These are phyloP conservation scores for Marcusenius ussheri DNA, from an alignment of 2,113 vertebrate species.

Conservation along the genomic window DNA sequence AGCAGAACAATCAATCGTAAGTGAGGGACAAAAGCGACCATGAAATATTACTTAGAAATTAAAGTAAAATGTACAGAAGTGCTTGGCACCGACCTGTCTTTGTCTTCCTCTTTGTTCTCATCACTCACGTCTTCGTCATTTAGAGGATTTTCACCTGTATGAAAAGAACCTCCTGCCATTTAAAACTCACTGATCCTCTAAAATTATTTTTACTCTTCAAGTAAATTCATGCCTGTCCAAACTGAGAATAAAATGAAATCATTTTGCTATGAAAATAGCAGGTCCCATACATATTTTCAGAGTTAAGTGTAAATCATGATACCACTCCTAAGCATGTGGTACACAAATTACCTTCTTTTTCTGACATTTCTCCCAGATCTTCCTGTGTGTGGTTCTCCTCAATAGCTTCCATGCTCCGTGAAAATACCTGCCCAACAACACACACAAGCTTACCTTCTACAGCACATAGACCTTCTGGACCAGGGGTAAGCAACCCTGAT, in stretches of 20 bases:
- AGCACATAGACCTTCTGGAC: not conserved
- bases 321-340: not conserved
- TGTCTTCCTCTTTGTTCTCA: slow-evolving; percentile 37
- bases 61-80: not conserved
- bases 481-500: not conserved
- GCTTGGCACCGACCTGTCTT: slow-evolving; percentile 40
- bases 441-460: not conserved
- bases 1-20: slow-evolving; percentile 19
- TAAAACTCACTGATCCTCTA: not conserved
- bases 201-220: not conserved
- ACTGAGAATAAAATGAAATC: not conserved
- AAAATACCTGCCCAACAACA: slow-evolving; percentile 45
- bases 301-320: not conserved
- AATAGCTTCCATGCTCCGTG: slow-evolving; percentile 36
- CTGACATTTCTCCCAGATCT: slow-evolving; percentile 36
- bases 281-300: not conserved
- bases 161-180: not conserved
- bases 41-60: not conserved
- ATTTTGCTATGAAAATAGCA: not conserved
- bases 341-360: slow-evolving; percentile 45
- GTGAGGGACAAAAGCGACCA: not conserved
- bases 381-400: slow-evolving; percentile 42
- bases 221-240: not conserved
- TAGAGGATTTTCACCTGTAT: slow-evolving; percentile 39
- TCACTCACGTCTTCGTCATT: slow-evolving; percentile 35